Conservation (phyloP, 2,888 invertebrate species). For the Neoascia interrupta region DNA sequence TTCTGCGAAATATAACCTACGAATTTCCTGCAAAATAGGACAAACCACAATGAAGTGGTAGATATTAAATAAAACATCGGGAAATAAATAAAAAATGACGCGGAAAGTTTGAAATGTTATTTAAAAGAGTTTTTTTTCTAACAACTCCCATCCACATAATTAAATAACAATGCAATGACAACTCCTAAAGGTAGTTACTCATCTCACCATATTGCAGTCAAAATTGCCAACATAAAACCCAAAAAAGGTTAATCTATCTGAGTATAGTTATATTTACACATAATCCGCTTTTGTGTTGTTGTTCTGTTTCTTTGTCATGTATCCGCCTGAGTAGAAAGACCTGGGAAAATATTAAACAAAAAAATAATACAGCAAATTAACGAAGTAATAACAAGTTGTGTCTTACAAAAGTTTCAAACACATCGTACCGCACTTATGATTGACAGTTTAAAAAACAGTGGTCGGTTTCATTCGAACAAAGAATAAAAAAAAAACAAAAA, state of each 20-base stretch:
- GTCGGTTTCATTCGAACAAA: no score
- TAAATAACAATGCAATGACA: constrained; percentile 38
- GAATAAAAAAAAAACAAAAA: no score
- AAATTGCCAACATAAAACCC: background rate
- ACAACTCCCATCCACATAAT: constrained; percentile 13
- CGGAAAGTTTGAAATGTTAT: no score
- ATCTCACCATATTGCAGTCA: constrained; percentile 4
- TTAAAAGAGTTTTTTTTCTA: no score
- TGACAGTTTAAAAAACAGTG: constrained; percentile 57
- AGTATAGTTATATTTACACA: background rate
- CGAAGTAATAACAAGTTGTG: constrained; percentile 60
- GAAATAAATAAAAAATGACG: no score
- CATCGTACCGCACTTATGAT: constrained; percentile 52
- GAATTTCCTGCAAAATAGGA: no score
- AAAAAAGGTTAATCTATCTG: no score
- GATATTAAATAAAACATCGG: no score
- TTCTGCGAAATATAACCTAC: no score
- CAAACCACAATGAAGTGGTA: no score
- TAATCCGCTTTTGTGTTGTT: constrained; percentile 37
- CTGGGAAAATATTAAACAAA: background rate
- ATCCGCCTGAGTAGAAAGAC: background rate
- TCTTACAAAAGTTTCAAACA: constrained; percentile 32
- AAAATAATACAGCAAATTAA: constrained; percentile 43
- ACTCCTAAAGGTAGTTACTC: constrained; percentile 11
- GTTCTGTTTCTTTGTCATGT: constrained; percentile 23